A percentile compares a stretch with the other conserved stretches of the same genome.
These are phyloP conservation scores for Callospermophilus lateralis DNA, from an alignment of 2,113 vertebrate species.

Conservation along the genomic window DNA sequence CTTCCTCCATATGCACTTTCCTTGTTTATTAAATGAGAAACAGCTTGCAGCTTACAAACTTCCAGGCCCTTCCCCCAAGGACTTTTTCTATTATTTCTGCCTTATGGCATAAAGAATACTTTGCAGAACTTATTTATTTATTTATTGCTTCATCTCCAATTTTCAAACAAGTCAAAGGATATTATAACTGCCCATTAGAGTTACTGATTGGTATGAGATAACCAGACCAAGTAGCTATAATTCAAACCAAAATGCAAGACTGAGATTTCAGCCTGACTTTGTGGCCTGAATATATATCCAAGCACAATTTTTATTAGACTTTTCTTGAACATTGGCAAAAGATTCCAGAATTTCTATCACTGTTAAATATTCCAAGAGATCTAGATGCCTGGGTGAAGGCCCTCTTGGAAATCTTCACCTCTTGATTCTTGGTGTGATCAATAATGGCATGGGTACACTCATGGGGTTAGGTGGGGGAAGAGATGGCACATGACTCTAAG, in stretches of 20 bases:
- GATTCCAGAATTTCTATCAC: neutral
- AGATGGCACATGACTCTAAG: too few relatives aligned
- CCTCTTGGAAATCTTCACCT: too few relatives aligned
- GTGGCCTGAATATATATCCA: neutral
- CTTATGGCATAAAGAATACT: neutral
- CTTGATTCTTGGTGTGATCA: neutral
- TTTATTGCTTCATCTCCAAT: neutral
- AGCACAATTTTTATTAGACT: neutral
- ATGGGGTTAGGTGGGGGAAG: too few relatives aligned
- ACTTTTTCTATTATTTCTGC: neutral
- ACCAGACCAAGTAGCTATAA: neutral
- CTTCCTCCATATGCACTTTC: neutral
- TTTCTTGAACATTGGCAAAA: neutral
- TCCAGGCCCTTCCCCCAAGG: neutral
- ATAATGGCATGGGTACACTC: accelerated
- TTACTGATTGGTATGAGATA: neutral
- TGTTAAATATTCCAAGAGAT: neutral
- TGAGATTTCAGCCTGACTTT: neutral
- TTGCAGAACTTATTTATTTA: neutral
- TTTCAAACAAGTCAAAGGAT: slow-evolving; percentile 3
- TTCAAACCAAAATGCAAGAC: neutral
- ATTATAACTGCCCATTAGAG: neutral
- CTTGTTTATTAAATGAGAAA: neutral
- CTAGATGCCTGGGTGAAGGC: neutral
- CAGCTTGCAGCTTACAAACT: neutral